Evolutionary conservation across 2,113 vertebrate genomes (phyloP).

Genomic region (Gymnogyps californianus): DNA sequence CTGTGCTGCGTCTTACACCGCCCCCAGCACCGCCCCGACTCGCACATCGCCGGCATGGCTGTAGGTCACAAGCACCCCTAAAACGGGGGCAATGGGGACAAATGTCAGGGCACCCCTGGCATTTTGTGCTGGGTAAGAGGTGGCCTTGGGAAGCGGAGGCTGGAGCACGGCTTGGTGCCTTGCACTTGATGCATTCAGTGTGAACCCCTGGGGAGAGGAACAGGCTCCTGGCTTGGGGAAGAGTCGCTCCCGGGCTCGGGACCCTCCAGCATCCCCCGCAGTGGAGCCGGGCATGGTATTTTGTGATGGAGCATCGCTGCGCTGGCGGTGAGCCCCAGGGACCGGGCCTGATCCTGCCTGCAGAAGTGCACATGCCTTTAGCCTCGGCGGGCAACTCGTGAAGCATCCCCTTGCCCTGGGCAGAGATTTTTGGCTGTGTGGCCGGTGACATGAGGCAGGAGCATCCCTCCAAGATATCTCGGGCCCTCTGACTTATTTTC

Average conservation of each 20-base stretch:
- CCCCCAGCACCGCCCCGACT: background rate
- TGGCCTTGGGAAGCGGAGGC: no score
- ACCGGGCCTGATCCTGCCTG: background rate
- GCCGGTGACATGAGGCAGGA: fast-evolving
- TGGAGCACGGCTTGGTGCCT: background rate
- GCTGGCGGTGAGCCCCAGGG: fast-evolving
- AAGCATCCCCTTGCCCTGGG: fast-evolving
- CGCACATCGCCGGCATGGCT: background rate
- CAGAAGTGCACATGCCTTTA: fast-evolving
- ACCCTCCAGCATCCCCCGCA: background rate
- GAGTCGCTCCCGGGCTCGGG: fast-evolving
- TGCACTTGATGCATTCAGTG: fast-evolving
- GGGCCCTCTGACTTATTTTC: background rate
- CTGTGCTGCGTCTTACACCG: no score
- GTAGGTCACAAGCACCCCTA: background rate
- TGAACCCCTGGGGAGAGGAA: fast-evolving
- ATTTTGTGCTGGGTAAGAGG: background rate
- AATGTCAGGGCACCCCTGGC: background rate
- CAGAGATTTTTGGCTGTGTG: fast-evolving
- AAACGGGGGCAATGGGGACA: background rate
- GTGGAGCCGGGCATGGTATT: fast-evolving
- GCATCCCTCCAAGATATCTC: fast-evolving
- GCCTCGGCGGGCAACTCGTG: background rate
- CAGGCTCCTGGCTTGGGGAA: no score
- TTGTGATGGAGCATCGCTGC: fast-evolving